Base-by-base conservation (phyloP, 2,797 vertebrate species). In the Phrynocephalus guinanensis region DNA sequence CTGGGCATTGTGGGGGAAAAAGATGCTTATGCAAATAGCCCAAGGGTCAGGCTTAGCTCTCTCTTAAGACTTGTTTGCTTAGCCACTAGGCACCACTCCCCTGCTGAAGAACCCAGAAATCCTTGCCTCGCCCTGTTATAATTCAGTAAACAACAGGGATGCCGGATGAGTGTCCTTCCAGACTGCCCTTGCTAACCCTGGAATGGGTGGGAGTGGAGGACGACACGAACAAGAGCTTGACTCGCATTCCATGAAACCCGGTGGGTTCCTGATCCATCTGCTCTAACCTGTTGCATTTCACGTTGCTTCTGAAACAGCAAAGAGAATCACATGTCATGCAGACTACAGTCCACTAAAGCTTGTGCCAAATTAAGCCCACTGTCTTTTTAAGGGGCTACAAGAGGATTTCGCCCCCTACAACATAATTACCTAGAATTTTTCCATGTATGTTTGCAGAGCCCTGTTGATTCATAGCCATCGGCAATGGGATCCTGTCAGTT, bases 1-100 rank as follows among this genome's bases (percentile, higher is more conserved):
- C 67, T 24, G 38, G 66, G 89, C 82, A 85, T 85, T 85, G 86
- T 52, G 89, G 83, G 87, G n/a, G 73, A 20, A 75, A 28, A 30
- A 78, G 15, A 71, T 48, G 63, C n/a, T 50, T 78, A 78, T 90
- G 78, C 86, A 85, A 90, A 90, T 85, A 84, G 83, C 86, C 82
- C 71, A 76, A 50, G 82, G 86, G 77, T 84, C 82, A 84, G 71
- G 66, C 33, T 87, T 76, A 84, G 71, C 70, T 89, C 38, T 72
- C 70, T 80, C 72, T 80, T 68, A 16, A 38, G 33, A 82, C 10
- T 28, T 87, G 77, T 84, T 90, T 84, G 66, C 66, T 84, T 76
- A 81, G 83, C 87, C 82, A 87, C 82, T 84, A 81, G 86, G 82
- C 82, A 80, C 82, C 82, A 33, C 77, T 84, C 77, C 85, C 78